phyloP scores from a whole-genome alignment of 2,113 vertebrate species.

The Numida meleagris region DNA sequence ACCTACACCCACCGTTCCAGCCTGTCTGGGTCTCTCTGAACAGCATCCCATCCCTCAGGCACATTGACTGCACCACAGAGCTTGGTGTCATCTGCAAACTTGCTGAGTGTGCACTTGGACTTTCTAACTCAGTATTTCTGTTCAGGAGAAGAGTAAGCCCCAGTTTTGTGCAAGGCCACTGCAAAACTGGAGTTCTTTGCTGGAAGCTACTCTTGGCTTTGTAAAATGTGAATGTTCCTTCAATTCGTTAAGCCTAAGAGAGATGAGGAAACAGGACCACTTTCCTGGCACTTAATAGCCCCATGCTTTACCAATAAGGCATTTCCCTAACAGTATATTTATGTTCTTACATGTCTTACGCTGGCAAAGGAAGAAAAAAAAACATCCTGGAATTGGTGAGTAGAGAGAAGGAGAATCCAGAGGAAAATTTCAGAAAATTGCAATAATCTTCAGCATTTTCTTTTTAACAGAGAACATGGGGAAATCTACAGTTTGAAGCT shows the following conservation, averaged over 20 bases:
- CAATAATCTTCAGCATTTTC: background rate
- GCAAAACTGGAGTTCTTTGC: background rate
- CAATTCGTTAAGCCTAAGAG: background rate
- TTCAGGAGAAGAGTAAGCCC: background rate
- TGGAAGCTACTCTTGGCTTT: background rate
- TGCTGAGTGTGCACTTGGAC: background rate
- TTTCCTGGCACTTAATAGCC: constrained; percentile 1
- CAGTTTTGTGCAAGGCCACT: background rate
- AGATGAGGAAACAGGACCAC: background rate
- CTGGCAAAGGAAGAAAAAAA: constrained; percentile 47
- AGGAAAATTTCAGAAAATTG: background rate
- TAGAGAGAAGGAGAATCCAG: background rate
- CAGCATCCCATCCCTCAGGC: too few species aligned
- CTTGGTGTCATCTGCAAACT: too few species aligned
- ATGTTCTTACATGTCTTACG: background rate
- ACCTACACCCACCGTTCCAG: too few species aligned
- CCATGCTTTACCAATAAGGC: constrained; percentile 20
- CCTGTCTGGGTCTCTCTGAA: too few species aligned
- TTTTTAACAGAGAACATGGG: background rate
- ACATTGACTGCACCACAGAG: too few species aligned
- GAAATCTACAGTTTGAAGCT: background rate
- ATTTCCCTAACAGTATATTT: constrained; percentile 3
- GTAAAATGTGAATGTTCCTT: background rate
- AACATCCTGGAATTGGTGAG: background rate
- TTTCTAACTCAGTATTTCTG: background rate